These are phyloP conservation scores for Paradoxurus hermaphroditus DNA, from an alignment of 2,113 vertebrate genomes.

Conservation along the genomic window DNA sequence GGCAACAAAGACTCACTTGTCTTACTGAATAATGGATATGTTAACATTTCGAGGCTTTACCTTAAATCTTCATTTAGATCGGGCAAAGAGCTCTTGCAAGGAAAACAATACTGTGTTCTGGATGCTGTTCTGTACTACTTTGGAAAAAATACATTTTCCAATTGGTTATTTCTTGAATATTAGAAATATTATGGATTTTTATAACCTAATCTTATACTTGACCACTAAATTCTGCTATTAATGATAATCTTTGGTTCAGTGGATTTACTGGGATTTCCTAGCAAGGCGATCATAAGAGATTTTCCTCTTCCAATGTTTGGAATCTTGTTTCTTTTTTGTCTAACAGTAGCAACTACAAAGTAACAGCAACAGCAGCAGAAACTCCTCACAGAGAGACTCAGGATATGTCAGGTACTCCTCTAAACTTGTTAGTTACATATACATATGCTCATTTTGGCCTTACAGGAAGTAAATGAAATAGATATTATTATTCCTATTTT, in stretches of 20 bases:
- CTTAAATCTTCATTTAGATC: not conserved
- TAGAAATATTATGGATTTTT: slow-evolving; percentile 19
- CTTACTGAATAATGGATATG: not conserved
- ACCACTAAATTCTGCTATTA: not conserved
- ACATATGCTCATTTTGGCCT: not conserved
- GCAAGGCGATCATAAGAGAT: not conserved
- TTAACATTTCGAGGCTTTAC: not conserved
- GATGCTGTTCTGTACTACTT: not conserved
- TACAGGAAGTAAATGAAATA: not conserved
- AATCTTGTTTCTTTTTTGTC: not conserved
- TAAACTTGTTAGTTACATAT: too few relatives aligned
- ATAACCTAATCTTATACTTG: not conserved
- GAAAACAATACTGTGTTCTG: not conserved
- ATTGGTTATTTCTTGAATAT: not conserved
- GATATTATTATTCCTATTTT: not conserved
- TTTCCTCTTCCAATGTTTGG: not conserved
- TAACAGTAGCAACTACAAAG: not conserved
- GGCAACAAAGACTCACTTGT: not conserved
- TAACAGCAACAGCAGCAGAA: not conserved
- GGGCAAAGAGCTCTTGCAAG: not conserved
- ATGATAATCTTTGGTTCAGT: not conserved
- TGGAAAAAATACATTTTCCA: not conserved
- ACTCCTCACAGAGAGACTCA: not conserved
- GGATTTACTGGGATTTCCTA: slow-evolving; percentile 16
- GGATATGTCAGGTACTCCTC: not conserved